phyloP scores from a whole-genome alignment of 2,113 vertebrate genomes.

The Nesogale talazaci region DNA sequence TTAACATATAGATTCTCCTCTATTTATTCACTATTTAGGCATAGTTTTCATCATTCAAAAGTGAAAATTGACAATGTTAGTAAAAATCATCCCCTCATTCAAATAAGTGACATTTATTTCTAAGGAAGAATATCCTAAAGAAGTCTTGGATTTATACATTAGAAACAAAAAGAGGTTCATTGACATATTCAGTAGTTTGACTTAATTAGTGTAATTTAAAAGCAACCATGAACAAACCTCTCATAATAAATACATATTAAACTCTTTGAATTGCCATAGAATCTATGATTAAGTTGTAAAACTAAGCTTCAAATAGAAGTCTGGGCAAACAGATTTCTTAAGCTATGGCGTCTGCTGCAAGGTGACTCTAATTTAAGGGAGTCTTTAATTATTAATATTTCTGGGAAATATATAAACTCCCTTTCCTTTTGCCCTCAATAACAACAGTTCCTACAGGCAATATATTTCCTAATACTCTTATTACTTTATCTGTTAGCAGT shows the following conservation, averaged over 20 bases:
- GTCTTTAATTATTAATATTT: conserved; percentile 75
- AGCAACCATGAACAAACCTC: conserved; percentile 11
- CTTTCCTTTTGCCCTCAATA: conserved; percentile 53
- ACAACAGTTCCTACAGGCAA: conserved; percentile 20
- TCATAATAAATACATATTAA: conserved; percentile 67
- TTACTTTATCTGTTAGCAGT: conserved; percentile 62
- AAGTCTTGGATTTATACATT: conserved; percentile 21
- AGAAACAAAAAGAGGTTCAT: conserved; percentile 40
- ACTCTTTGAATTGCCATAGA: conserved; percentile 28
- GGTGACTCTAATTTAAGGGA: conserved; percentile 64
- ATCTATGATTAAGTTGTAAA: conserved; percentile 2
- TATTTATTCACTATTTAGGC: not conserved
- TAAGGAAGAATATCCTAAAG: conserved; percentile 21
- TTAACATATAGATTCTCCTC: not conserved
- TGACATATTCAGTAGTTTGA: conserved; percentile 53
- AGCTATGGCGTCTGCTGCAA: conserved; percentile 50
- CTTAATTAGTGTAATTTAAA: conserved; percentile 69
- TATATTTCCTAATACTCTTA: conserved; percentile 66
- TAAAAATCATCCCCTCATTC: not conserved
- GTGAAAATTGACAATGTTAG: conserved; percentile 45
- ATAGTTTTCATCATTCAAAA: conserved; percentile 45
- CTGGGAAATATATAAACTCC: conserved; percentile 64
- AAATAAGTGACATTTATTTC: conserved; percentile 6
- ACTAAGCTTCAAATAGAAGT: conserved; percentile 27
- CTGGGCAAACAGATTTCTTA: conserved; percentile 14